Evolutionary conservation across 2,113 vertebrate genomes (phyloP), one percentile per base, ranked within the genome.

Genomic region (Patagioenas fasciata): DNA sequence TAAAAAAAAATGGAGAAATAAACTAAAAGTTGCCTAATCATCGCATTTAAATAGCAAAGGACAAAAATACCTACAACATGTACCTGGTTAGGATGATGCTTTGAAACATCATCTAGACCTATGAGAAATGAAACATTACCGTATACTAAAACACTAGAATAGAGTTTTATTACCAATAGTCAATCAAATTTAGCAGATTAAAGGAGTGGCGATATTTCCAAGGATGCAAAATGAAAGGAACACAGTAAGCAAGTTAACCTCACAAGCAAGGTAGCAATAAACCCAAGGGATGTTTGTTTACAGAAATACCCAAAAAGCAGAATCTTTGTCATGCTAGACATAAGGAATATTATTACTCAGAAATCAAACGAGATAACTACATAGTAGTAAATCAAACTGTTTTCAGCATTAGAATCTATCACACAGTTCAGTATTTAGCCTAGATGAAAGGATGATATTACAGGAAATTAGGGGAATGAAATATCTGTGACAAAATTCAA

Each of bases 401-500:
- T 92, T 40, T 44, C 31, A 95, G 50, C 93, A 93, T 60, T 13
- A 79, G 24, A 84, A 65, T 48, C 48, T 48, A 79, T 26, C 3
- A 1, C 21, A 71, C 13, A 89, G 53, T 79, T 87, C 61, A 82
- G 15, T 79, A 54, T 79, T 78, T 36, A 82, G 58, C 32, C 36
- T 28, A 69, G 40, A 62, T 73, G 40, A 88, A 61, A 1, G 3
- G 9, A 57, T 6, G n/a, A 47, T 66, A 77, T 65, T 62, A 79
- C 36, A 96, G 84, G 66, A 95, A 94, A 95, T 94, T 51, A 77
- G 38, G 9, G 18, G 78, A 87, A 65, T 47, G 21, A 94, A 91
- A 54, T 67, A 94, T 24, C 58, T 7, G 23, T 62, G 61, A 80
- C 77, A 80, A 89, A 95, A 85, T 26, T 89, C 85, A 50, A 81